These are phyloP conservation scores for Hoplodrina blanda DNA, from an alignment of 2,888 invertebrate species.

Conservation along the genomic window DNA sequence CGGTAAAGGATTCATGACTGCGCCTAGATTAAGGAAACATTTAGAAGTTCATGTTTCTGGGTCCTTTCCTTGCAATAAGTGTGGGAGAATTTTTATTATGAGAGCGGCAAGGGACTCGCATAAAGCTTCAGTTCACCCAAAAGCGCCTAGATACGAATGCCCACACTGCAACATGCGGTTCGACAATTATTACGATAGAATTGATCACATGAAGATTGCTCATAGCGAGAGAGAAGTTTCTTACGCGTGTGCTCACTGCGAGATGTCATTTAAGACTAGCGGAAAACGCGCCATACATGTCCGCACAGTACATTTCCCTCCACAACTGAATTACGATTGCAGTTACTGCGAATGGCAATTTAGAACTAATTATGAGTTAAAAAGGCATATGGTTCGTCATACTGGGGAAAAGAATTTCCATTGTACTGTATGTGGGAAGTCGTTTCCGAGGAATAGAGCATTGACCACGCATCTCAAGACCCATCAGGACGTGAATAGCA, in stretches of 20 bases:
- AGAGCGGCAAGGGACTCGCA: conserved; percentile 83
- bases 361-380: conserved; percentile 82
- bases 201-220: conserved; percentile 82
- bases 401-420: conserved; percentile 80
- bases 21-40: conserved; percentile 83
- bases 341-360: conserved; percentile 83
- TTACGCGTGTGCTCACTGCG: conserved; percentile 82
- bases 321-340: conserved; percentile 77
- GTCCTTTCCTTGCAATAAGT: conserved; percentile 83
- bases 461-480: conserved; percentile 79
- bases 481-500: conserved; percentile 78
- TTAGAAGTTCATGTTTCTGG: conserved; percentile 84
- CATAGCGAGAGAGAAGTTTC: conserved; percentile 81
- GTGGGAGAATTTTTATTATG: conserved; percentile 80
- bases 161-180: conserved; percentile 84
- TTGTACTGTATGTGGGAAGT: conserved; percentile 81
- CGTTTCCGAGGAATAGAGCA: conserved; percentile 78
- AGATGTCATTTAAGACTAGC: conserved; percentile 82
- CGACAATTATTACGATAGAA: conserved; percentile 82
- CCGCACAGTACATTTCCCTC: conserved; percentile 79
- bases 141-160: conserved; percentile 83
- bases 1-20: conserved; percentile 87
- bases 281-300: conserved; percentile 82
- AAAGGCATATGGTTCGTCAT: conserved; percentile 83
- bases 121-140: conserved; percentile 80